Evolutionary conservation across 2,888 invertebrate genomes (phyloP), one percentile per base, ranked within the genome.

Genomic region (Drosophila kuntzei): DNA sequence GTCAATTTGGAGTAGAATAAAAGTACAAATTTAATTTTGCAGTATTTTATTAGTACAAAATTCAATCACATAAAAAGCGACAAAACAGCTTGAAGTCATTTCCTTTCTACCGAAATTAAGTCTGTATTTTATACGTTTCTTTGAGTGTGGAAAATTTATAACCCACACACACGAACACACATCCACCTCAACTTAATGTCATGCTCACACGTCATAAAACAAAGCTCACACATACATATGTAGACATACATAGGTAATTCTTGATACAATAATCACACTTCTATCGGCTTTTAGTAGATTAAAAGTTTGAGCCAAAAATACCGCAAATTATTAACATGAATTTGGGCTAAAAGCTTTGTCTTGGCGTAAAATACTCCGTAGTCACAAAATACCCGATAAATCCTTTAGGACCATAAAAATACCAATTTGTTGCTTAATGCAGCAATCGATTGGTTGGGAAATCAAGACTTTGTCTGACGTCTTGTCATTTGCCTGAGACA

Each of bases 251-350:
- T 54, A 75, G 34, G 43, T 43, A 60, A 22, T 32, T 60, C 69
- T 55, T 53, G 63, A 69, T 69, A 66, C 44, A 41, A 67, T 65
- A 80, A 78, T 69, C 80, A 62, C 59, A 69, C 71, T 67, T 65
- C 51, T 58, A 57, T 53, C 76, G 60, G 83, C 87, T 76, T 87
- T 85, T 79, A 80, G 83, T 69, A 70, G 87, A 85, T 87, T 85
- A 85, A 80, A 85, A 82, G 58, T 73, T 82, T 75, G 69, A 72
- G 61, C 58, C 54, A 43, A 36, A 60, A 68, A 53, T 67, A 41
- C 76, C 71, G 61, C 57, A 73, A 71, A 76, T 65, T 64, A 76
- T 70, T 65, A 71, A 37, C 69, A 76, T 61, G 65, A 60, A 64
- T 54, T 36, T 58, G 44, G 44, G 37, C 8, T 5, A 22, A 29